These are phyloP conservation scores for Heliconius eleuchia DNA, from an alignment of 1,140 invertebrate genomes.

Conservation along the genomic window DNA sequence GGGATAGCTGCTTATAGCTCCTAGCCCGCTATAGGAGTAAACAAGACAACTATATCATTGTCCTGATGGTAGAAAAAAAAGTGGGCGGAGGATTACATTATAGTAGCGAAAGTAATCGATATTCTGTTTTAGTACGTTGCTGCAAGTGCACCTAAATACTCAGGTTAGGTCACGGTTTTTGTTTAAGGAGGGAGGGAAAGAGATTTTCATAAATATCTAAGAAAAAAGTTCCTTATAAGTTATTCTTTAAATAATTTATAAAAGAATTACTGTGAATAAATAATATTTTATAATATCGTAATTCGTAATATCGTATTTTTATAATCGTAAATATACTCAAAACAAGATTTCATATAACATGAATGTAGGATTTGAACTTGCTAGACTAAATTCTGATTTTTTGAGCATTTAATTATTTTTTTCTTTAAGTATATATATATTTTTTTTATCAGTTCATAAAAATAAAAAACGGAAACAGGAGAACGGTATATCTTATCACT, in stretches of 20 bases:
- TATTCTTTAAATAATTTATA: neutral
- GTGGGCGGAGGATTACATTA: slow-evolving; percentile 81
- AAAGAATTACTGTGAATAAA: neutral
- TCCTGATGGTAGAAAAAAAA: slow-evolving; percentile 81
- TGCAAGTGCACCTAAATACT: slow-evolving; percentile 75
- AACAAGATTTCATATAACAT: too few species aligned
- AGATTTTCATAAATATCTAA: neutral
- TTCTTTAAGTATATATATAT: too few species aligned
- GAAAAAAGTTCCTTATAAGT: neutral
- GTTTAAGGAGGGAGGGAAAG: neutral
- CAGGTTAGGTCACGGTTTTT: slow-evolving; percentile 39
- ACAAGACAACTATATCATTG: slow-evolving; percentile 80
- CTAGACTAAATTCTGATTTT: too few species aligned
- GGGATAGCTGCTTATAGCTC: slow-evolving; percentile 60
- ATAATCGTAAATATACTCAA: too few species aligned
- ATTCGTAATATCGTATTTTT: too few species aligned
- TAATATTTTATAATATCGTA: too few species aligned
- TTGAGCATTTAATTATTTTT: too few species aligned
- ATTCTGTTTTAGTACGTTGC: slow-evolving; percentile 80
- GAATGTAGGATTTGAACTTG: too few species aligned
- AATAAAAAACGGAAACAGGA: neutral
- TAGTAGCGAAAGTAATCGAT: slow-evolving; percentile 84
- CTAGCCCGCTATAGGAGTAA: slow-evolving; percentile 57
- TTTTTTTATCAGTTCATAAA: neutral
- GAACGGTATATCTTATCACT: neutral